These are phyloP conservation scores for Epicampocera succincta DNA, from an alignment of 2,888 invertebrate genomes.

Conservation along the genomic window DNA sequence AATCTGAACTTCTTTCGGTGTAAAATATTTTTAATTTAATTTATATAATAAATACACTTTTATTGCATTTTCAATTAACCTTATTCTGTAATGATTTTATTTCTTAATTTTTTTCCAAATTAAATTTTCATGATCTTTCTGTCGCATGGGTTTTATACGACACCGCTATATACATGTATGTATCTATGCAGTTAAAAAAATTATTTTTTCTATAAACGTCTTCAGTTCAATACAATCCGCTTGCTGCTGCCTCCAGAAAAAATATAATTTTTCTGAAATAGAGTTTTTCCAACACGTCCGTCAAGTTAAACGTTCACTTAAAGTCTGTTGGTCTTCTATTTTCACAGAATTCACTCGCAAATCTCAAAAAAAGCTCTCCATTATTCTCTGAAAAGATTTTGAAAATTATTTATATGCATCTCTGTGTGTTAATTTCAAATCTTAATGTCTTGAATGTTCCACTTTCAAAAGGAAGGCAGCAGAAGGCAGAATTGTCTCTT, in stretches of 20 bases:
- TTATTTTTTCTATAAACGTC: slow-evolving; percentile 36
- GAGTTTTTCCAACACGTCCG: slow-evolving; percentile 62
- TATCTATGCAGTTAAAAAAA: neutral
- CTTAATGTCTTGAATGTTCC: slow-evolving; percentile 62
- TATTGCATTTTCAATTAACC: slow-evolving; percentile 5
- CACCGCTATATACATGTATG: slow-evolving; percentile 40
- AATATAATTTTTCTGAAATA: slow-evolving; percentile 10
- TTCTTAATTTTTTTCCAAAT: slow-evolving; percentile 5
- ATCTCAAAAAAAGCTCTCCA: slow-evolving; percentile 43
- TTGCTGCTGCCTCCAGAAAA: slow-evolving; percentile 57
- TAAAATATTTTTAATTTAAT: slow-evolving; percentile 45
- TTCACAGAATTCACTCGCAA: slow-evolving; percentile 31
- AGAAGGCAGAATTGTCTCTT: slow-evolving; percentile 36
- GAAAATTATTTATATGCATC: slow-evolving; percentile 51
- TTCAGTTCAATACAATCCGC: slow-evolving; percentile 60
- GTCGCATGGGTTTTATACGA: slow-evolving; percentile 6
- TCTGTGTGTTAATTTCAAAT: slow-evolving; percentile 63
- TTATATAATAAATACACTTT: slow-evolving; percentile 40
- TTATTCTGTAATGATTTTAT: neutral
- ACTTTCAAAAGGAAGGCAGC: slow-evolving; percentile 54
- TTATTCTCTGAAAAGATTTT: slow-evolving; percentile 35
- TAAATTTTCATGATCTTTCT: slow-evolving; percentile 21
- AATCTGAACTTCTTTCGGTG: slow-evolving; percentile 37
- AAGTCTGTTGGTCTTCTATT: slow-evolving; percentile 54
- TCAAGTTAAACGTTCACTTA: slow-evolving; percentile 66